Base-by-base conservation (phyloP, 2,888 invertebrate species). In the Blomia tropicalis region DNA sequence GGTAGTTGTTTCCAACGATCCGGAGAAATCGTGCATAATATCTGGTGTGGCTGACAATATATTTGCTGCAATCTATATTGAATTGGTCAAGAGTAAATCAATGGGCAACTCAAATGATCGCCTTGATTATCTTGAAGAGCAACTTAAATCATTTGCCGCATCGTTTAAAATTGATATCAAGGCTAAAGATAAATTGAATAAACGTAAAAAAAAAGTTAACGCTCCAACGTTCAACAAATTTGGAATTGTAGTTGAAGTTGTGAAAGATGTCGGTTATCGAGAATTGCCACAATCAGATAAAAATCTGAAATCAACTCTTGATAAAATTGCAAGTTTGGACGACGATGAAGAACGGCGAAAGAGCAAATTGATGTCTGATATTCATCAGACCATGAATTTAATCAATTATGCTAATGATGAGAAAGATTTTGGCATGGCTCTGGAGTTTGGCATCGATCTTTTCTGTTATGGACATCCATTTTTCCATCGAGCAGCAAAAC, bases 381-480 rank as follows among this genome's bases (percentile, higher is more conserved):
- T 93, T 2, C 86, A 89, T 69, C 85, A 87, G 63, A 76, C 89
- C 1, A 80, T 90, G 65, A 88, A 85, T 2, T 82, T 82, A 62
- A 83, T 88, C 4, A 85, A 82, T 72, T 88, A 89, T 72, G 95
- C 93, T 0, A 82, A 86, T 63, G 95, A 95, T 71, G 95, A 96
- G 73, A 85, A 86, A 71, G 93, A 95, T 73, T 93, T 90, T 75
- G 95, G 92, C 0, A 90, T 89, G 60, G 85, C 89, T 0, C 74
- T 95, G 1, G 93, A 95, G 73, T 77, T 87, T 41, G 93, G 90
- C 0, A 81, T 89, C 67, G 83, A 87, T 73, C 75, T 95, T 56
- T 87, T 93, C 71, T 82, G 82, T 65, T 85, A 82, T 63, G 87
- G 88, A 0, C 73, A 81, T 60, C 75, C 79, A 58, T 78, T 80